These are phyloP conservation scores for Adrianichthys oophorus DNA, from an alignment of 2,797 vertebrate genomes.

Conservation along the genomic window DNA sequence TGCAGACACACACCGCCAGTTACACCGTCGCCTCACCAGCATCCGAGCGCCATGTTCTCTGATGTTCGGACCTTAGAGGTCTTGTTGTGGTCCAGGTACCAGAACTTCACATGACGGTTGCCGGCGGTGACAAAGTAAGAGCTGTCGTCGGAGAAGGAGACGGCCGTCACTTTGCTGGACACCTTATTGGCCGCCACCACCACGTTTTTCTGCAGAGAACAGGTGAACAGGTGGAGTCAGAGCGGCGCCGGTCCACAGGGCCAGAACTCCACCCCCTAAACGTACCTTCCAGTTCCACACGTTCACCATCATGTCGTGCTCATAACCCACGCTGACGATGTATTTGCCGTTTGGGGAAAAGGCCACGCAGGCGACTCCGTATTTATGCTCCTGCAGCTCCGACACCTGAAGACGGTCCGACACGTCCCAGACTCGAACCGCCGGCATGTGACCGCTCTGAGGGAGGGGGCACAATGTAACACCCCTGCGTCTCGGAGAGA, in stretches of 20 bases:
- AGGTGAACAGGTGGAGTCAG: not conserved
- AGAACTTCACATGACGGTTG: conserved; percentile 97
- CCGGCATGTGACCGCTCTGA: conserved; percentile 96
- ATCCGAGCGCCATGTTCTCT: not conserved
- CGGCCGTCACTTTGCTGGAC: conserved; percentile 94
- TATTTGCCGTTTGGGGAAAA: conserved; percentile 96
- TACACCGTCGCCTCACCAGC: accelerated
- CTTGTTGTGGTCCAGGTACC: conserved; percentile 96
- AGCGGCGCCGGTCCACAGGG: not conserved
- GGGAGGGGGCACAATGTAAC: not conserved
- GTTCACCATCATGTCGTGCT: conserved; percentile 98
- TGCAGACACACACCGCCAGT: conserved; percentile 40
- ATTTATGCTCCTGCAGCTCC: conserved; percentile 95
- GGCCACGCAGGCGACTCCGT: conserved; percentile 91
- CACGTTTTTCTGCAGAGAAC: conserved; percentile 86
- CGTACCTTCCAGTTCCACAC: conserved; percentile 97
- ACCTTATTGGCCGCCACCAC: conserved; percentile 97
- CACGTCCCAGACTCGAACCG: conserved; percentile 93
- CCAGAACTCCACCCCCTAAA: not conserved
- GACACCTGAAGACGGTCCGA: conserved; percentile 84
- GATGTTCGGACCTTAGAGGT: conserved; percentile 87
- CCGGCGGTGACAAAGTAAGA: conserved; percentile 97
- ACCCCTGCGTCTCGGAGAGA: not conserved
- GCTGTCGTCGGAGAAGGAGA: conserved; percentile 95
- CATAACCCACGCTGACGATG: conserved; percentile 95